Evolutionary conservation across 2,888 invertebrate genomes (phyloP), one percentile per base, ranked within the genome.

Genomic region (Rhamphomyia laevipes): DNA sequence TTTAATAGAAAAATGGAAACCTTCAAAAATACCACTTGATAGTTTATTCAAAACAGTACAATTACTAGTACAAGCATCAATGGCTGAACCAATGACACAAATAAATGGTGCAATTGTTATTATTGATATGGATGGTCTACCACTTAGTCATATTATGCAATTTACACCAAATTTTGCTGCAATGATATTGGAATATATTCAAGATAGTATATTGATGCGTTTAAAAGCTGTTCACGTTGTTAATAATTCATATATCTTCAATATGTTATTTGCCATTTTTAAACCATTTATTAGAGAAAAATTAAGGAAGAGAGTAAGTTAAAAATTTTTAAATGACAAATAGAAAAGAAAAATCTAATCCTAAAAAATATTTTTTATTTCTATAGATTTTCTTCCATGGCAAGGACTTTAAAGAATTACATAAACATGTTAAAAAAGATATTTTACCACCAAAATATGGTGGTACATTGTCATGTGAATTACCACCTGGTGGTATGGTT

Each of bases 211-310:
- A 30, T 88, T 92, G 0, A 74, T 82, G 53, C 79, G 93, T 45
- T 70, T 94, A 42, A 91, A 90, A 68, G 88, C 80, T 0, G 81
- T 94, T 4, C 92, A 93, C 63, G 76, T 92, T 45, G 74, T 93
- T n/a, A 89, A 89, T 65, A 91, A 93, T 63, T 86, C 92, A 0
- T 81, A 78, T 56, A 76, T 91, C 52, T 92, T 93, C 71, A 89
- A 88, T 62, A 82, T 90, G 78, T 73, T 88, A 4, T 92, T 85
- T 61, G 81, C 85, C 10, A 75, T 94, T 48, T 86, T 93, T 67
- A 90, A 89, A 64, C 93, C 92, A 1, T 92, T 93, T 64, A 73
- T 93, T 57, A 76, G 84, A 55, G 87, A 89, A 62, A 92, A 91
- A 71, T 70, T 90, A 17, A 78, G 83, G 45, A 82, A 81, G 51